These are phyloP conservation scores for Pyrgus malvae DNA, from an alignment of 2,888 invertebrate species.

Conservation along the genomic window DNA sequence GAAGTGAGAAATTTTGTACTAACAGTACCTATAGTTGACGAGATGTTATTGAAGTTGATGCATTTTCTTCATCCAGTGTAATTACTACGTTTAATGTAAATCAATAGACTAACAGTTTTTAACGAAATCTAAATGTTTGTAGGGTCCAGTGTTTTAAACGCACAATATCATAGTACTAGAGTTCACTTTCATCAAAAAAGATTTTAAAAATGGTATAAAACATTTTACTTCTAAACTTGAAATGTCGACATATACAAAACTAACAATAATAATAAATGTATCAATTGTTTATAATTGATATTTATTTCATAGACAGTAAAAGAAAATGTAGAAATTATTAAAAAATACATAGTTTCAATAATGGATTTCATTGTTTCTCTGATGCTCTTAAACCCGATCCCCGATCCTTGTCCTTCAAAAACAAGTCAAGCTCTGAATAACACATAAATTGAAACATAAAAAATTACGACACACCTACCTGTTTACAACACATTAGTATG, in stretches of 20 bases:
- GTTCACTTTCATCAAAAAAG: slow-evolving; percentile 71
- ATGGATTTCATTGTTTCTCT: slow-evolving; percentile 61
- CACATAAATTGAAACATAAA: background rate
- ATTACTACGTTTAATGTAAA: slow-evolving; percentile 73
- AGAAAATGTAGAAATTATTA: slow-evolving; percentile 77
- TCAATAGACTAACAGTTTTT: slow-evolving; percentile 77
- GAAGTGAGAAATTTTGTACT: slow-evolving; percentile 54
- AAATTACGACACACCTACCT: slow-evolving; percentile 31
- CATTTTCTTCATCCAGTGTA: slow-evolving; percentile 78
- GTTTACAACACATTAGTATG: slow-evolving; percentile 43
- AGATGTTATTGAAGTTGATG: slow-evolving; percentile 57
- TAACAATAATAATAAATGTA: slow-evolving; percentile 76
- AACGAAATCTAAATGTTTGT: slow-evolving; percentile 79
- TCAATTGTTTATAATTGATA: slow-evolving; percentile 81
- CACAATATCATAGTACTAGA: slow-evolving; percentile 80
- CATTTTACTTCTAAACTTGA: slow-evolving; percentile 71
- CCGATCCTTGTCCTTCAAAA: slow-evolving; percentile 30
- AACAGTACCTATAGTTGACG: slow-evolving; percentile 56
- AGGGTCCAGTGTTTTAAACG: slow-evolving; percentile 81
- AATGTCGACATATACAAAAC: slow-evolving; percentile 74
- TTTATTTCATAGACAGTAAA: slow-evolving; percentile 78
- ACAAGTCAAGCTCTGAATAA: slow-evolving; percentile 4
- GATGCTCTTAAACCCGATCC: slow-evolving; percentile 31
- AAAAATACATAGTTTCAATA: slow-evolving; percentile 80
- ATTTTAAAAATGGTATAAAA: slow-evolving; percentile 65